Conservation (phyloP, 2,888 invertebrate species). For the Eupeodes luniger region DNA sequence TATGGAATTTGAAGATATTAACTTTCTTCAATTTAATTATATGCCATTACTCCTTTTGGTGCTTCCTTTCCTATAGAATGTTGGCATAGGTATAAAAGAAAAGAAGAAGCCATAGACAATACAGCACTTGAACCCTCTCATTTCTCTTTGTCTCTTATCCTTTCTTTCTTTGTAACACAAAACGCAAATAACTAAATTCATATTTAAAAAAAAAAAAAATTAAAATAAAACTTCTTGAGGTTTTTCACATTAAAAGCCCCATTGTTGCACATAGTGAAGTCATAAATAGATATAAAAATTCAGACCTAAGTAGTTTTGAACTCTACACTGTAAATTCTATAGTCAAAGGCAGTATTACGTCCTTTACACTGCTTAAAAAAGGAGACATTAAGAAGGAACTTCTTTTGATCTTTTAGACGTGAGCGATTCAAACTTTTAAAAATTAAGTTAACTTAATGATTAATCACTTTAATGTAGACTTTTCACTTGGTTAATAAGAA, state of each 20-base stretch:
- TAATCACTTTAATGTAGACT: too few relatives aligned
- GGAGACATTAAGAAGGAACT: not conserved
- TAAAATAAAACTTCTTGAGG: slow-evolving; percentile 27
- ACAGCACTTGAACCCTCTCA: slow-evolving; percentile 18
- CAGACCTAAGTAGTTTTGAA: slow-evolving; percentile 28
- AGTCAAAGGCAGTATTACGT: not conserved
- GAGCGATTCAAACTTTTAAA: too few relatives aligned
- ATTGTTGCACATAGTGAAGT: slow-evolving; percentile 34
- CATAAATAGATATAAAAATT: slow-evolving; percentile 26
- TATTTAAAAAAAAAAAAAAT: slow-evolving; percentile 9
- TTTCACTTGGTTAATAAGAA: too few relatives aligned
- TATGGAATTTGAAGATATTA: slow-evolving; percentile 46
- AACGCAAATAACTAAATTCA: slow-evolving; percentile 24
- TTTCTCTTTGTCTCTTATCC: not conserved
- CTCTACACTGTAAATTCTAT: slow-evolving; percentile 9
- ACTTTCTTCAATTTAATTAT: slow-evolving; percentile 72
- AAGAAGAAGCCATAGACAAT: slow-evolving; percentile 61
- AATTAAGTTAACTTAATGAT: too few relatives aligned
- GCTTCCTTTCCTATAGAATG: slow-evolving; percentile 10
- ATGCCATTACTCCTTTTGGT: slow-evolving; percentile 65
- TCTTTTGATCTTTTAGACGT: too few relatives aligned
- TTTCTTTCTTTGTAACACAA: slow-evolving; percentile 9
- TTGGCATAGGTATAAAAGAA: not conserved
- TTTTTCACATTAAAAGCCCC: slow-evolving; percentile 47
- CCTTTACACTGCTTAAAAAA: not conserved